Evolutionary conservation across 1,140 invertebrate genomes (phyloP).

Genomic region (Amyelois transitella): DNA sequence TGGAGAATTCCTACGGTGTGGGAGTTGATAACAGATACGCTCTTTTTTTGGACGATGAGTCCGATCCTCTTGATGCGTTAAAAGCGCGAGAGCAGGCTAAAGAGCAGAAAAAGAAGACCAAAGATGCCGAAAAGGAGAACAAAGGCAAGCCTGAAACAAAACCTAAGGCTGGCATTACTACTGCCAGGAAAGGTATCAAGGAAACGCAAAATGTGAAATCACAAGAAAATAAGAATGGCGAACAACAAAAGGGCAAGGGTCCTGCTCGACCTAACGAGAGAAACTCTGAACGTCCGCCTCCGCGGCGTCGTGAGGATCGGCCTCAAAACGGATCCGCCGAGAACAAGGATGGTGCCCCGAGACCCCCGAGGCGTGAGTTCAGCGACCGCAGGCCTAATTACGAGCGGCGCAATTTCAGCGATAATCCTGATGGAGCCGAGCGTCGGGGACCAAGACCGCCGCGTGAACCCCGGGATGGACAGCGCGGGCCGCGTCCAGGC

Average conservation of each 20-base stretch:
- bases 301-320: constrained; percentile 60
- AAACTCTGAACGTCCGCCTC: constrained; percentile 55
- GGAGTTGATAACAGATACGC: constrained; percentile 94
- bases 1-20: constrained; percentile 95
- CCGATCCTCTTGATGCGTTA: constrained; percentile 91
- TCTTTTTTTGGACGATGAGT: constrained; percentile 90
- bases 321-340: constrained; percentile 62
- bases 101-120: constrained; percentile 87
- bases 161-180: constrained; percentile 73
- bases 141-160: constrained; percentile 80
- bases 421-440: constrained; percentile 68
- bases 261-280: constrained; percentile 52
- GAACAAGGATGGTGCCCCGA: constrained; percentile 52
- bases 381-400: constrained; percentile 76
- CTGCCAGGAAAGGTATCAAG: constrained; percentile 78
- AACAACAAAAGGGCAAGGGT: constrained; percentile 74
- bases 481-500: constrained; percentile 62
- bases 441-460: constrained; percentile 67
- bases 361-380: constrained; percentile 60
- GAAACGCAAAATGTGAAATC: constrained; percentile 80
- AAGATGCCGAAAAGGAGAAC: constrained; percentile 90
- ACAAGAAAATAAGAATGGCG: constrained; percentile 79
- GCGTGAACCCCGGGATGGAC: constrained; percentile 64
- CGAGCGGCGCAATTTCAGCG: constrained; percentile 64
- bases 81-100: constrained; percentile 86